Evolutionary conservation across 2,888 invertebrate genomes (phyloP).

Genomic region (Linnaemya tessellans): DNA sequence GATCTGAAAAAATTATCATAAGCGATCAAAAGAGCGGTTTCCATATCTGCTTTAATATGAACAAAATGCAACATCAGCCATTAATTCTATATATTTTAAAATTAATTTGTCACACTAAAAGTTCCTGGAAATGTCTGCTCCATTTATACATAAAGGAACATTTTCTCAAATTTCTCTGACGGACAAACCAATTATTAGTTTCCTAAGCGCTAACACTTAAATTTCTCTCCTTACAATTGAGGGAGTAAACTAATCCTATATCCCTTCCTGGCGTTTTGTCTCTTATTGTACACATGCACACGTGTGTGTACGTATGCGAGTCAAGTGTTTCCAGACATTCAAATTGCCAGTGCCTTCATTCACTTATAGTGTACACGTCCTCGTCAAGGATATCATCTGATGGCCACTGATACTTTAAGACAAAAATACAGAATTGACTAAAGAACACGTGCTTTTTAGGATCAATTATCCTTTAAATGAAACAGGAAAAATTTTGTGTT

Average conservation of each 20-base stretch:
- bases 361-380: conserved; percentile 38
- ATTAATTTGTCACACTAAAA: neutral
- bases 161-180: conserved; percentile 5
- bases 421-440: neutral
- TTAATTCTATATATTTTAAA: too few relatives aligned
- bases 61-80: too few relatives aligned
- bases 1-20: too few relatives aligned
- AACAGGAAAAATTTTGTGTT: conserved; percentile 23
- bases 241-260: conserved; percentile 19
- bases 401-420: neutral
- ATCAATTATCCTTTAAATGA: conserved; percentile 23
- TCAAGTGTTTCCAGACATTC: conserved; percentile 66
- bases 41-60: too few relatives aligned
- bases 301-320: neutral
- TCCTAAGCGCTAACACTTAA: conserved; percentile 1
- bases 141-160: neutral
- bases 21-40: too few relatives aligned
- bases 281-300: neutral
- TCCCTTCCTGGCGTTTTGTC: neutral
- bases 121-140: neutral
- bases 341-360: conserved; percentile 31
- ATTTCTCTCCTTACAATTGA: conserved; percentile 9
- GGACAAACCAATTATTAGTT: neutral
- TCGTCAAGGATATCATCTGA: neutral
- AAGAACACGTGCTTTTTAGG: conserved; percentile 55